These are phyloP conservation scores for Noctua comes DNA, from an alignment of 2,888 invertebrate genomes.

Conservation along the genomic window DNA sequence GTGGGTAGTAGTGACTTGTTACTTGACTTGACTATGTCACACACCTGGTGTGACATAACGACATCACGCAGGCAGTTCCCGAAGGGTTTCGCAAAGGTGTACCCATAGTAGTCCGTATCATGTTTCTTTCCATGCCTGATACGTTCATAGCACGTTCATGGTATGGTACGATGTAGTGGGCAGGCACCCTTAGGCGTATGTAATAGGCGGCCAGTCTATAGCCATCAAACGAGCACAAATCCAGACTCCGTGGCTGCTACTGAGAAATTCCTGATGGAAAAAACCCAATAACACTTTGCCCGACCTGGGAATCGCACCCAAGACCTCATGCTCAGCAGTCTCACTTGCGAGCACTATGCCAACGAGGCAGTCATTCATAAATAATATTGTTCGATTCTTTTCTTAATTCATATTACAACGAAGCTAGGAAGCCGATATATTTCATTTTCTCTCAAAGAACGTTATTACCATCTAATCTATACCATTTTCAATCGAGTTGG, in stretches of 20 bases:
- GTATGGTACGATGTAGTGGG: background rate
- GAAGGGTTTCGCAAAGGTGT: background rate
- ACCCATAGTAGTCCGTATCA: background rate
- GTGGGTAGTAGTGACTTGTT: background rate
- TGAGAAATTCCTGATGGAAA: background rate
- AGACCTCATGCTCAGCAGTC: background rate
- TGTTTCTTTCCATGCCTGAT: background rate
- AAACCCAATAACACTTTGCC: background rate
- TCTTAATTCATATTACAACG: background rate
- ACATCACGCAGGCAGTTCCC: background rate
- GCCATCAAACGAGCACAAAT: background rate
- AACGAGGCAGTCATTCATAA: background rate
- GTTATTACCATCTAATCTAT: conserved; percentile 20
- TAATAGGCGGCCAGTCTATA: background rate
- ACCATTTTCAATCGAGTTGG: conserved; percentile 48
- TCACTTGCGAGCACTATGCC: background rate
- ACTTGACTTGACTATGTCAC: no score
- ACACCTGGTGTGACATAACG: background rate
- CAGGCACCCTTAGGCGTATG: background rate
- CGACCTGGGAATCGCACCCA: background rate
- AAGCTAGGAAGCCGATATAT: background rate
- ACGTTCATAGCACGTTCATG: background rate
- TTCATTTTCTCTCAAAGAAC: background rate
- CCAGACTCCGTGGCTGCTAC: background rate
- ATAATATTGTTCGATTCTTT: background rate